Percentiles rank a stretch among this genome's conserved stretches.
Evolutionary conservation across 2,888 invertebrate species (phyloP).

Genomic region (Brachyopa scutellaris): DNA sequence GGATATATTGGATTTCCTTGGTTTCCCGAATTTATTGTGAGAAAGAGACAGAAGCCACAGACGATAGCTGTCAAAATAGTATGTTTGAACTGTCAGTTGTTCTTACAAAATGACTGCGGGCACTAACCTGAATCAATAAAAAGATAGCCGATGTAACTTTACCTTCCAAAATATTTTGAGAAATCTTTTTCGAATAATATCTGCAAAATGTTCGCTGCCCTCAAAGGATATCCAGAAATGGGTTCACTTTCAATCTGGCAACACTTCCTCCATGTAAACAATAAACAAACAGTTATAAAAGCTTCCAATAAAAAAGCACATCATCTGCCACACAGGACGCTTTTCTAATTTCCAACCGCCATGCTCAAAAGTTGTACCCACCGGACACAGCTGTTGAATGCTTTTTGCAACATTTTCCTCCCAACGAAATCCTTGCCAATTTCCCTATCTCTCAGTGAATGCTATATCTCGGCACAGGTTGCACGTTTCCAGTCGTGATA

Average conservation of each 20-base stretch:
- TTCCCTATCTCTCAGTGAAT: slow-evolving; percentile 47
- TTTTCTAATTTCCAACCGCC: slow-evolving; percentile 9
- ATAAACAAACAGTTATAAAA: slow-evolving; percentile 31
- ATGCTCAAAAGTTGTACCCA: not conserved
- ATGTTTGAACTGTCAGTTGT: no score
- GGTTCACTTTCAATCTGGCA: slow-evolving; percentile 39
- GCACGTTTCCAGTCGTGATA: slow-evolving; percentile 12
- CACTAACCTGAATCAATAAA: no score
- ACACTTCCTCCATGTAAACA: not conserved
- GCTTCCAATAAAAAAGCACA: slow-evolving; percentile 14
- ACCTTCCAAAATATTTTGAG: no score
- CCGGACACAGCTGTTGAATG: slow-evolving; percentile 62
- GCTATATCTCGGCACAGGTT: slow-evolving; percentile 28
- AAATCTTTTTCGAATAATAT: no score
- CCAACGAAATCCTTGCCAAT: slow-evolving; percentile 24
- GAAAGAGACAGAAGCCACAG: no score
- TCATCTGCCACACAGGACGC: not conserved
- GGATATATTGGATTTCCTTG: no score
- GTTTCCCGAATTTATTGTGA: no score
- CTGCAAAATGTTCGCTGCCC: no score
- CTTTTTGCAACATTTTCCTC: slow-evolving; percentile 57
- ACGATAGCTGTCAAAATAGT: no score
- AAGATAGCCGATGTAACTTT: no score
- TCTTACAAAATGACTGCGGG: no score
- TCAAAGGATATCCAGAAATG: no score